Conservation (phyloP, 1,140 invertebrate genomes). For the Oppia nitens region DNA sequence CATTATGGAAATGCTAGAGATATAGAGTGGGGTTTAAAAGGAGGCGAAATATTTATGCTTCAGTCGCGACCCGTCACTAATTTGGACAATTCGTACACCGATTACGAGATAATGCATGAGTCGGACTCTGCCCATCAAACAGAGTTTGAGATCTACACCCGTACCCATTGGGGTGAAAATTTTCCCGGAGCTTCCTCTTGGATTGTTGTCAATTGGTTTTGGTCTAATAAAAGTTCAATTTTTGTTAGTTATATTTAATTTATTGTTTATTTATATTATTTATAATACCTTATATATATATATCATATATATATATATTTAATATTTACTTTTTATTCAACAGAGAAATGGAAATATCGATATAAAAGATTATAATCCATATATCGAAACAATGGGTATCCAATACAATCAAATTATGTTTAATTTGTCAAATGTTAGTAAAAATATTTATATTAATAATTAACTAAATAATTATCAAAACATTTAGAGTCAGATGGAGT, state of each 20-base stretch:
- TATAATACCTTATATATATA: neutral
- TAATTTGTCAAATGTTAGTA: conserved; percentile 1
- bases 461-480: neutral
- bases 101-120: conserved; percentile 19
- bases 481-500: neutral
- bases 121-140: conserved; percentile 10
- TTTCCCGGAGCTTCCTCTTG: conserved; percentile 9
- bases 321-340: too few relatives aligned
- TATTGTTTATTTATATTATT: neutral
- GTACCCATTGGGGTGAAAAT: conserved; percentile 18
- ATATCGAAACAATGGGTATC: conserved; percentile 1
- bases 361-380: conserved; percentile 12
- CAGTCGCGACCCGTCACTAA: conserved; percentile 20
- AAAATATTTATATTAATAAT: too few relatives aligned
- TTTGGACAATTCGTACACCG: conserved; percentile 6
- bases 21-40: conserved; percentile 21
- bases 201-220: neutral
- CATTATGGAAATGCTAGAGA: conserved; percentile 14
- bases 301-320: too few relatives aligned
- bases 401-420: conserved; percentile 11
- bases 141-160: conserved; percentile 16
- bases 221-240: neutral
- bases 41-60: conserved; percentile 6
- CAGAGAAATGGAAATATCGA: conserved; percentile 4
- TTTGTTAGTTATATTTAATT: too few relatives aligned